Conservation (phyloP, 2,113 vertebrate genomes). For the Silurus asotus region DNA sequence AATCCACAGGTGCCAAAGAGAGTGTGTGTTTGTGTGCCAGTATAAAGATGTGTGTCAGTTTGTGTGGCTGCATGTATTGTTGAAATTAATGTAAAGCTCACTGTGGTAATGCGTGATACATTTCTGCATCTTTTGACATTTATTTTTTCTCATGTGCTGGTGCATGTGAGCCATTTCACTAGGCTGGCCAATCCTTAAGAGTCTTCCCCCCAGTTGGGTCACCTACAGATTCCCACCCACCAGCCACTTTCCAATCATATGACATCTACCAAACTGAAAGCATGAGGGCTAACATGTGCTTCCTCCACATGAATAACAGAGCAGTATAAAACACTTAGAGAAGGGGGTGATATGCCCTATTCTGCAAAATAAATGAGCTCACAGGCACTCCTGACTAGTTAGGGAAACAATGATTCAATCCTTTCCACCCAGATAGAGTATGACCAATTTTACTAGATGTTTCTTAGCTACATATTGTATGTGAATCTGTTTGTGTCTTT, state of each 20-base stretch:
- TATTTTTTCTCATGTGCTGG: slow-evolving; percentile 10
- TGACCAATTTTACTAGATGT: neutral
- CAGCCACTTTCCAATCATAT: neutral
- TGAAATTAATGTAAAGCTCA: slow-evolving; percentile 9
- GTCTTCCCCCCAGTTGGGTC: neutral
- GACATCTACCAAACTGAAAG: neutral
- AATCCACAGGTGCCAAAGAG: slow-evolving; percentile 15
- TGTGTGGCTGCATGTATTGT: slow-evolving; percentile 7
- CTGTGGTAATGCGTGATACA: neutral
- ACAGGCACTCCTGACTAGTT: neutral
- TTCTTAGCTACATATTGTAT: neutral
- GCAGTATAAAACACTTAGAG: neutral
- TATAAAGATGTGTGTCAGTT: slow-evolving; percentile 9
- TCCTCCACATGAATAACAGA: no score
- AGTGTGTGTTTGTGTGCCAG: neutral
- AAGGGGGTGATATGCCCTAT: neutral
- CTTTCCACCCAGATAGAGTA: neutral
- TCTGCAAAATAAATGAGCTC: neutral
- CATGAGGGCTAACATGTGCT: neutral
- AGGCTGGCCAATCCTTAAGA: neutral
- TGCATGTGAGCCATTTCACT: neutral
- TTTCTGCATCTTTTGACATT: slow-evolving; percentile 16
- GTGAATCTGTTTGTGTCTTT: no score
- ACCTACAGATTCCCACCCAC: neutral
- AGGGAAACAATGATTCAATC: neutral